Conservation (phyloP, 2,888 invertebrate species). For the Sarcophaga subvicina region DNA sequence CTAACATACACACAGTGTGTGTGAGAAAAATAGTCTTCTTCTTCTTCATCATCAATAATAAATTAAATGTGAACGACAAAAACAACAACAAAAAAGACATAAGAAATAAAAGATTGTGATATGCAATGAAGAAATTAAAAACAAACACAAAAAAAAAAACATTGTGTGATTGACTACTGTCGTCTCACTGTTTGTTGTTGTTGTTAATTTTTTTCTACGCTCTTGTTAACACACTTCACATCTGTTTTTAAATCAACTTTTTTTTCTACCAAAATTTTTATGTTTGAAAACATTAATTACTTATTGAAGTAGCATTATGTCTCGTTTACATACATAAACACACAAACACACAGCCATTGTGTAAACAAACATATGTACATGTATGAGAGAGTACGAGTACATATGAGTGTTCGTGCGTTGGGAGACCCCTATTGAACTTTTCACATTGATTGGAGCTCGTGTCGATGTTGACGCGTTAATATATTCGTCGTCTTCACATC, state of each 20-base stretch:
- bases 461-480: background rate
- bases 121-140: background rate
- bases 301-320: background rate
- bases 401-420: too few relatives aligned
- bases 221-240: background rate
- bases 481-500: background rate
- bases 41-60: background rate
- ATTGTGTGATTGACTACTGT: background rate
- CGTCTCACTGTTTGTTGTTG: background rate
- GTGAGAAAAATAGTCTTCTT: background rate
- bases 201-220: background rate
- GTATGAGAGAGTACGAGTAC: background rate
- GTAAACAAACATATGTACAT: background rate
- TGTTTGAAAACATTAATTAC: background rate
- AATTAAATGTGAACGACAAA: background rate
- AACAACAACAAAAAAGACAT: background rate
- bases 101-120: background rate
- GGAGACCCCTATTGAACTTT: conserved; percentile 29
- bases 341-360: too few relatives aligned
- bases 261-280: background rate
- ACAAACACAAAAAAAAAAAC: background rate
- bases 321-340: background rate
- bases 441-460: conserved; percentile 13
- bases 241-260: background rate
- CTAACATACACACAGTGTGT: conserved; percentile 1